Conservation (phyloP, 1,140 invertebrate species). For the Chionoecetes opilio region DNA sequence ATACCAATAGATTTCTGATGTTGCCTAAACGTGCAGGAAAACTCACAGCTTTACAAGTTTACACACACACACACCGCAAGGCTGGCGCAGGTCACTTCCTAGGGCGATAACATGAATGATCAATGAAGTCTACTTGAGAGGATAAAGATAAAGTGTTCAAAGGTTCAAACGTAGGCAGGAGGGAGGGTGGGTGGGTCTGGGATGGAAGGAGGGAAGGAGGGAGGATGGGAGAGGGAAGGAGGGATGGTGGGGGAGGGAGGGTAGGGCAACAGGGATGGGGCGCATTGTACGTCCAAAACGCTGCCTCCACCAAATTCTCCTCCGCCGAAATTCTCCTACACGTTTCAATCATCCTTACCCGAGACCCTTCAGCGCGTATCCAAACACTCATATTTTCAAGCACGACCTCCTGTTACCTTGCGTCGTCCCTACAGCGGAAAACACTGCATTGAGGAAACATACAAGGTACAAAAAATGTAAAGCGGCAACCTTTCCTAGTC, state of each 20-base stretch:
- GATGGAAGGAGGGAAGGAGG: neutral
- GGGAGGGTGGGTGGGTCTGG: neutral
- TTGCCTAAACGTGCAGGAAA: neutral
- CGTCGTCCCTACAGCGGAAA: conserved; percentile 35
- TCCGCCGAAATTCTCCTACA: neutral
- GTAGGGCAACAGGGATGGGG: neutral
- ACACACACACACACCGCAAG: neutral
- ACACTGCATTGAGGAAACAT: conserved; percentile 39
- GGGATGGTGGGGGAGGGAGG: neutral
- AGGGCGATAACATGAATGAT: conserved; percentile 30
- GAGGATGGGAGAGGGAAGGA: neutral
- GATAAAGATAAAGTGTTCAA: conserved; percentile 57
- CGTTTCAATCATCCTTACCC: neutral
- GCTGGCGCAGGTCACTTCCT: conserved; percentile 27
- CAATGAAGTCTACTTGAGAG: conserved; percentile 65
- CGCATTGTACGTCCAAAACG: conserved; percentile 57
- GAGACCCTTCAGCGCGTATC: neutral
- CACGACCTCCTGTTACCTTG: neutral
- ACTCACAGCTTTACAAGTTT: neutral
- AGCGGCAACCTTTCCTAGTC: conserved; percentile 75
- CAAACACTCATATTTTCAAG: neutral
- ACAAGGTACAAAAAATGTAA: conserved; percentile 67
- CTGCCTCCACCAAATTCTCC: conserved; percentile 24
- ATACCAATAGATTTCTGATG: conserved; percentile 23
- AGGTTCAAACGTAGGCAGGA: conserved; percentile 38